These are phyloP conservation scores for Sphecodes monilicornis DNA, from an alignment of 2,888 invertebrate species.

Conservation along the genomic window DNA sequence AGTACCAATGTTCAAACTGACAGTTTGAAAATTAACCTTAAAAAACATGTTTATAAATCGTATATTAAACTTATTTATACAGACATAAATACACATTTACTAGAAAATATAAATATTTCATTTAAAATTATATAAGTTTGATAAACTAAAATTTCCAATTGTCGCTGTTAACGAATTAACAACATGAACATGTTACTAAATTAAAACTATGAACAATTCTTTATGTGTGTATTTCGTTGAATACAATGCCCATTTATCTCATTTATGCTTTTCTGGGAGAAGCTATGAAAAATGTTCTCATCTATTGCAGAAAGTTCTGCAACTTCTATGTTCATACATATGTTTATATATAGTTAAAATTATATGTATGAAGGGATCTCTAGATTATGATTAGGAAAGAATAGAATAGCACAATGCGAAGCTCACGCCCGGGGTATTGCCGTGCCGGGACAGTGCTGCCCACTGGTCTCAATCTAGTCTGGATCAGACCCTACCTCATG, in stretches of 20 bases:
- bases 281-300: neutral
- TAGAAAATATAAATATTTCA: neutral
- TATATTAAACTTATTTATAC: neutral
- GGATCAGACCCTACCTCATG: too few species aligned
- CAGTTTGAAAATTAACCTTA: neutral
- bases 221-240: neutral
- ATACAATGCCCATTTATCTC: neutral
- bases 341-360: too few species aligned
- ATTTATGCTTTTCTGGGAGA: neutral
- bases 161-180: neutral
- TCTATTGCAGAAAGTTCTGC: neutral
- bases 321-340: too few species aligned
- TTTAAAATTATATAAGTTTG: neutral
- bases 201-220: neutral
- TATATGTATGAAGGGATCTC: too few species aligned
- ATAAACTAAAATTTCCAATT: neutral
- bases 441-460: too few species aligned
- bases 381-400: too few species aligned
- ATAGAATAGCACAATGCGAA: too few species aligned
- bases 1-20: constrained; percentile 13
- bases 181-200: neutral
- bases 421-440: too few species aligned
- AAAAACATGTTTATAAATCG: neutral
- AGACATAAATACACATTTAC: neutral
- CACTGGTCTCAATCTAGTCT: too few species aligned